Evolutionary conservation across 2,113 vertebrate species (phyloP).

Genomic region (Percina caprodes): DNA sequence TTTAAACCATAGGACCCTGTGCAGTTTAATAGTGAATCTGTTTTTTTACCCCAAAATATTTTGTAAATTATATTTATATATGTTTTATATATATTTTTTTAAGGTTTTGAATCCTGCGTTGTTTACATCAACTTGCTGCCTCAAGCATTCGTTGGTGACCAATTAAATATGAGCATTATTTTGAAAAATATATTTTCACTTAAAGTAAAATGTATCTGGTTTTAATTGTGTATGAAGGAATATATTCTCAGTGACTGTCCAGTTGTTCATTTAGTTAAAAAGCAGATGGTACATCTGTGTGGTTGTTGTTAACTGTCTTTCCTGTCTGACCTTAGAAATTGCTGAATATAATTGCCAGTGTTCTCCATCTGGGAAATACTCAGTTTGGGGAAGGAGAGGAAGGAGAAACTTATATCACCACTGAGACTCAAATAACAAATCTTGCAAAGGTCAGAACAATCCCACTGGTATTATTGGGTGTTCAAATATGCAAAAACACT

Average conservation of each 20-base stretch:
- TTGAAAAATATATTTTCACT: not conserved
- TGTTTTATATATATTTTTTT: too few relatives aligned
- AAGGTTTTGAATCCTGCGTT: not conserved
- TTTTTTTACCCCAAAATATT: not conserved
- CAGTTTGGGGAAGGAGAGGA: conserved; percentile 93
- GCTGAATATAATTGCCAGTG: conserved; percentile 91
- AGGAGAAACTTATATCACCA: conserved; percentile 90
- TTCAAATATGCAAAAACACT: conserved; percentile 41
- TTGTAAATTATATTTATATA: too few relatives aligned
- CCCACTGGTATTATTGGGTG: conserved; percentile 6
- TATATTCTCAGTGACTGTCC: not conserved
- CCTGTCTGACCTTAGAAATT: conserved; percentile 85
- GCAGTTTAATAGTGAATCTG: not conserved
- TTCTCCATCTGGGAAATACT: conserved; percentile 95
- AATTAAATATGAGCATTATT: not conserved
- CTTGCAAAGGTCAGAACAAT: conserved; percentile 87
- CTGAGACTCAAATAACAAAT: conserved; percentile 90
- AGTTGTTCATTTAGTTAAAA: not conserved
- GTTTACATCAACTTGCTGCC: not conserved
- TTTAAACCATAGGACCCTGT: not conserved
- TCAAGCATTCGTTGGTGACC: not conserved
- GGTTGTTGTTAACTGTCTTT: conserved; percentile 23
- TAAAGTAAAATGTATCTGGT: not conserved
- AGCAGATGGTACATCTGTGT: not conserved
- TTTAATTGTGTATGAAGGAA: not conserved